Conservation (phyloP, 1,140 invertebrate genomes). For the Tetramorium parvispinum region DNA sequence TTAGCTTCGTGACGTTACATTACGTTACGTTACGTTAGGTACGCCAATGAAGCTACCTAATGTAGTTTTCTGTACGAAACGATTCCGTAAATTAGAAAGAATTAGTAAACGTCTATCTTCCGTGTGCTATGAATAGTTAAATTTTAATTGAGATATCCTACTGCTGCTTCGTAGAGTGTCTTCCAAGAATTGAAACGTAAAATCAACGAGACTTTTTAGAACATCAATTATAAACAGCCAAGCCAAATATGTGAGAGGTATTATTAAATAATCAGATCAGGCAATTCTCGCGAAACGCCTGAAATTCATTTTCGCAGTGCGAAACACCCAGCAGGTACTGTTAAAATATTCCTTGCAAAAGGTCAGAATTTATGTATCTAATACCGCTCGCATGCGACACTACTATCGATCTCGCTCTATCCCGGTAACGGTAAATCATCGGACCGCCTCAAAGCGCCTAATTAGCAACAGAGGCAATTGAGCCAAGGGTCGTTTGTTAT, state of each 20-base stretch:
- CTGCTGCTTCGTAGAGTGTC: background rate
- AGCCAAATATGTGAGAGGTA: background rate
- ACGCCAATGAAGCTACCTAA: background rate
- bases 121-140: background rate
- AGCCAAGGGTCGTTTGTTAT: slow-evolving; percentile 45
- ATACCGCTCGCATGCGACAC: slow-evolving; percentile 20
- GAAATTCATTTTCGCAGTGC: background rate
- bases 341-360: background rate
- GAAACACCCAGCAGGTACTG: background rate
- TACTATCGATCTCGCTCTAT: slow-evolving; percentile 33
- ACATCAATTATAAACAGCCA: background rate
- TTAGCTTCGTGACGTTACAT: background rate
- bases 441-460: slow-evolving; percentile 32
- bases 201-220: background rate
- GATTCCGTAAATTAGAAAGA: background rate
- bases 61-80: background rate
- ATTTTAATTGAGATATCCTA: background rate
- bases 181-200: background rate
- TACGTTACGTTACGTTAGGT: too few relatives aligned
- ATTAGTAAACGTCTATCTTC: background rate
- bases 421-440: slow-evolving; percentile 23
- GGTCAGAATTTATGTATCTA: slow-evolving; percentile 42
- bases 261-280: background rate
- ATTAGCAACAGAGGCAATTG: slow-evolving; percentile 49
- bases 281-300: background rate